Evolutionary conservation across 53 echinoderm and acorn worm genomes (phyloP), one percentile per base, ranked within the genome.

Genomic region (Luidia sarsii): DNA sequence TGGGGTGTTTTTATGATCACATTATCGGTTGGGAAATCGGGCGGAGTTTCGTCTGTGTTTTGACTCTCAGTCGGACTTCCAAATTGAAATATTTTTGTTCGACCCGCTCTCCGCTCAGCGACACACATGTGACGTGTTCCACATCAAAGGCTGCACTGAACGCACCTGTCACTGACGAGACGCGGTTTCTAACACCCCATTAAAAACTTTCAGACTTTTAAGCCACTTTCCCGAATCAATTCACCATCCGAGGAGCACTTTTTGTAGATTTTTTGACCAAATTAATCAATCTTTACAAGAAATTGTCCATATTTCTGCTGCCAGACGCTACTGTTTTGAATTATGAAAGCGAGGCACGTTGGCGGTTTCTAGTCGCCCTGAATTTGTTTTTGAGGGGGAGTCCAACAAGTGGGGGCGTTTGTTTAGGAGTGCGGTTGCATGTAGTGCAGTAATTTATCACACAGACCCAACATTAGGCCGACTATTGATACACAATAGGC

Each of bases 401-500:
- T 11, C 29, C 19, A 61, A 45, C 77, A 46, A 77, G 39, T 77
- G 77, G 77, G 48, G 77, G 77, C 77, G 77, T 61, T 48, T 77
- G 33, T 77, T 56, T 55, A 27, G 27, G 38, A 36, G 19, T 20
- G 32, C n/a, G n/a, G n/a, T n/a, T 36, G 37, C 25, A 25, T 11
- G 33, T 34, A 55, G 39, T 36, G 71, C 49, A n/a, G n/a, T n/a
- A n/a, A 9, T 70, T 70, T 70, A 33, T 51, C 70, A 32, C 32
- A n/a, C 34, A 52, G 37, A 71, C 71, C 4, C 34, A 50, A 71
- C 53, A 71, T 22, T 19, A 19, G 28, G n/a, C n/a, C n/a, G n/a
- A 23, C 53, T 33, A 38, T 57, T 25, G 1, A 15, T 24, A 55
- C 57, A 57, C 72, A 73, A 57, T 39, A 23, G 28, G 16, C 60